Conservation (phyloP, 2,113 vertebrate genomes). For the Myiagra hebetior region DNA sequence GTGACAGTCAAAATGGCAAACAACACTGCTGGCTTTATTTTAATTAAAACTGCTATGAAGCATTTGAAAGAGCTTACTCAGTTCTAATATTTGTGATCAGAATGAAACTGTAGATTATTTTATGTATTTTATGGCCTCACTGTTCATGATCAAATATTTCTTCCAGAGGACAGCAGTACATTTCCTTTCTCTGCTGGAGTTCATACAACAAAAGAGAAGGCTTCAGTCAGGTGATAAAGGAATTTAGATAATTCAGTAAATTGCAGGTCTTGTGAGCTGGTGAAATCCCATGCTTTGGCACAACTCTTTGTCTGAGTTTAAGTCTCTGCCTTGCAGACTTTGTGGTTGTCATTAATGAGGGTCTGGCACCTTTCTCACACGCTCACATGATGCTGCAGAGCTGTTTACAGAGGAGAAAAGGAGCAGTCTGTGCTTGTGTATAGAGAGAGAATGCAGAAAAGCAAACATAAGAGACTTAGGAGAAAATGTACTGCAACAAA, state of each 20-base stretch:
- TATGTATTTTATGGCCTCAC: background rate
- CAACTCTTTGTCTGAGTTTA: background rate
- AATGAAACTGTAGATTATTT: background rate
- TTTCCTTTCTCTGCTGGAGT: background rate
- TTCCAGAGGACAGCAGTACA: background rate
- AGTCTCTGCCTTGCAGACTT: background rate
- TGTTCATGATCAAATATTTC: background rate
- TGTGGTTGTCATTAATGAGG: background rate
- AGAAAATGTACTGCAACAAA: background rate
- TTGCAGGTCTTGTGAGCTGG: background rate
- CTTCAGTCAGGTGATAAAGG: background rate
- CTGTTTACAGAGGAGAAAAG: background rate
- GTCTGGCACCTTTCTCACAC: background rate
- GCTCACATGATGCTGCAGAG: background rate
- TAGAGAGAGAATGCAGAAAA: background rate
- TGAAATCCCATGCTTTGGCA: background rate
- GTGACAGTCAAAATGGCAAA: background rate
- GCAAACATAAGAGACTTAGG: background rate
- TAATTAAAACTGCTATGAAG: background rate
- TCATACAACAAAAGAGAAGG: background rate
- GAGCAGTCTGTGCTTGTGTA: background rate
- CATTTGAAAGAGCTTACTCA: background rate
- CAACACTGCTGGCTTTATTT: background rate
- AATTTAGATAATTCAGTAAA: background rate
- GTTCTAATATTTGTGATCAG: background rate